Base-by-base conservation (phyloP, 35 echinoderm and acorn worm genomes). In the Strongylocentrotus purpuratus region DNA sequence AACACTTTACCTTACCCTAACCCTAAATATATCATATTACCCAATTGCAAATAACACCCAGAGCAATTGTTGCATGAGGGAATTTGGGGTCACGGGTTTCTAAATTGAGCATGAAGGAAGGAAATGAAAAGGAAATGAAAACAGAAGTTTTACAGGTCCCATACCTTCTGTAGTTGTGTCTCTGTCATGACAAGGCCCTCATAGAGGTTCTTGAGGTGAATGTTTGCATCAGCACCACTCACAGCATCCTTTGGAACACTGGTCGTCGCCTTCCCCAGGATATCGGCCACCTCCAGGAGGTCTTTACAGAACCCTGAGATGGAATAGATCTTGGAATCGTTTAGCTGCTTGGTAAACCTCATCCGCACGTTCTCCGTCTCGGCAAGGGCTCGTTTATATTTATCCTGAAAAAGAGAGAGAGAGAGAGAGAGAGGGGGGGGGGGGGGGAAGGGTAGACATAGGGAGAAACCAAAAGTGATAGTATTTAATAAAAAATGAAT, bases 251-350 rank as follows among this genome's bases (percentile, higher is more conserved):
- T 87, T 2, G 98, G 98, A 46, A 99, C 96, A 94, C 98, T 99
- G n/a, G 92, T 94, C 25, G 97, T 99, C 11, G 98, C 98, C 18
- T 91, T 95, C 33, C 94, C 86, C n/a, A 99, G 47, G 65, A 98
- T 94, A 48, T 98, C 97, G 9, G 97, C 95, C 9, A 99, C 98
- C 46, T 99, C 98, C 47, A 98, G 85, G 32, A 98, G 94, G 61
- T 99, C 98, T 95, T 99, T 99, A 46, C 98, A 99, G 87, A 99
- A 99, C 2, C 96, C 97, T 58, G 97, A 97, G 31, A 99, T 97
- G 12, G 98, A 87, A 85, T 98, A 99, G 12, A 97, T 87, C 71
- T 97, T 97, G 86, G 95, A 95, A 46, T 98, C 98, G 31, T 97
- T 96, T 46, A 99, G 85, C 92, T 99, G 98, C 48, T 97, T 96